A percentile compares a stretch with the other conserved stretches of the same genome.
phyloP scores from a whole-genome alignment of 2,113 vertebrate species.

The Sorex araneus region DNA sequence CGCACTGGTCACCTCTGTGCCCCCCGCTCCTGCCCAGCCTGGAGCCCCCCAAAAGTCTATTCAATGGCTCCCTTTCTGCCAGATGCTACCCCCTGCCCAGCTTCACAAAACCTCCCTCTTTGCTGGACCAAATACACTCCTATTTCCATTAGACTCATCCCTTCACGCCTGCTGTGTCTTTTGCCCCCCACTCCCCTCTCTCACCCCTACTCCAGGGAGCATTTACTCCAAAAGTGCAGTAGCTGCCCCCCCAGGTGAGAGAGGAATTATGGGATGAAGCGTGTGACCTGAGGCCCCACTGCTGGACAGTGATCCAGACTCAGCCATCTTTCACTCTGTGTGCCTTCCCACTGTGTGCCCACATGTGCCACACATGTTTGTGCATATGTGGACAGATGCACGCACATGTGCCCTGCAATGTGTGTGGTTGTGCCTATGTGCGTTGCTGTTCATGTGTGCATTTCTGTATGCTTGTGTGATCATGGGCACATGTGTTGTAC shows the following conservation, averaged over 20 bases:
- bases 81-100: not conserved
- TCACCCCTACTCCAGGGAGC: accelerated
- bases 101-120: not conserved
- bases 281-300: not conserved
- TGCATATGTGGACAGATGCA: too few relatives aligned
- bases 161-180: not conserved
- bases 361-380: too few relatives aligned
- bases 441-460: accelerated
- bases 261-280: not conserved
- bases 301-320: not conserved
- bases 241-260: not conserved
- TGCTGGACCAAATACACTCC: not conserved
- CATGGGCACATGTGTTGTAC: not conserved
- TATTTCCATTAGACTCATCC: constrained; percentile 21
- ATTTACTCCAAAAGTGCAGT: not conserved
- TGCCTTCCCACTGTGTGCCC: not conserved
- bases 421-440: not conserved
- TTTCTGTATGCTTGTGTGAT: not conserved
- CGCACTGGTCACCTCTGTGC: too few relatives aligned
- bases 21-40: too few relatives aligned
- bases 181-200: not conserved
- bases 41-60: too few relatives aligned
- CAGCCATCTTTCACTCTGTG: not conserved
- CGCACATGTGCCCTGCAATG: not conserved
- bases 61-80: not conserved